phyloP scores from a whole-genome alignment of 2,888 invertebrate species.

The Ctenicera cuprea region DNA sequence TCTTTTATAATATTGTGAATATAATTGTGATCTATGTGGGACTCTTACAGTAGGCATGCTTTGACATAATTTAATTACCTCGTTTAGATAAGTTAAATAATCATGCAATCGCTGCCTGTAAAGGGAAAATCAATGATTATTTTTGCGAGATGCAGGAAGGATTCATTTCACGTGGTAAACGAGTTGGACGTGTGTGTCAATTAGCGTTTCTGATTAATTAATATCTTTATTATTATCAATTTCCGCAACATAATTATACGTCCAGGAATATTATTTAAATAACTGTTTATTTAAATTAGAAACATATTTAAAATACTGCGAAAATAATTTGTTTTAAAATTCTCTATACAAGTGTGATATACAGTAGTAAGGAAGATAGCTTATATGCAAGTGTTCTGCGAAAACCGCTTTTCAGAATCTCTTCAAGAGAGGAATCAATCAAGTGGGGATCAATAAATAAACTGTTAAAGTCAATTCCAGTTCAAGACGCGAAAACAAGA shows the following conservation, averaged over 20 bases:
- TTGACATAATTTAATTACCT: too few relatives aligned
- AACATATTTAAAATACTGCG: background rate
- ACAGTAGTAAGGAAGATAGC: background rate
- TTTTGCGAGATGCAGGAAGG: background rate
- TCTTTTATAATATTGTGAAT: too few relatives aligned
- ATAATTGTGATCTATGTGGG: background rate
- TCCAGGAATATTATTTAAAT: background rate
- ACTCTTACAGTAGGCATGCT: background rate
- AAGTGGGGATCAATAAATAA: conserved; percentile 47
- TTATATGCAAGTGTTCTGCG: conserved; percentile 12
- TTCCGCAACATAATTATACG: conserved; percentile 1
- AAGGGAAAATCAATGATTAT: conserved; percentile 5
- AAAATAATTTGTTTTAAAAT: background rate
- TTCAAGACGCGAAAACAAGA: conserved; percentile 65
- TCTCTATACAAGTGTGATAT: background rate
- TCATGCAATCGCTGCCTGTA: background rate
- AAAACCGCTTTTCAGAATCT: conserved; percentile 7
- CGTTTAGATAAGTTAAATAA: background rate
- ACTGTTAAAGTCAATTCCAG: conserved; percentile 49
- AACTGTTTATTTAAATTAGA: background rate
- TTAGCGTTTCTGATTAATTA: conserved; percentile 11
- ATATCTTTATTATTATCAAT: conserved; percentile 20
- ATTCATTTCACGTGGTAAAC: background rate
- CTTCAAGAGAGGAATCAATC: conserved; percentile 30
- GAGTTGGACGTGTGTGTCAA: conserved; percentile 6